These are phyloP conservation scores for Loripinus fragilis DNA, from an alignment of 2,888 invertebrate species.

Conservation along the genomic window DNA sequence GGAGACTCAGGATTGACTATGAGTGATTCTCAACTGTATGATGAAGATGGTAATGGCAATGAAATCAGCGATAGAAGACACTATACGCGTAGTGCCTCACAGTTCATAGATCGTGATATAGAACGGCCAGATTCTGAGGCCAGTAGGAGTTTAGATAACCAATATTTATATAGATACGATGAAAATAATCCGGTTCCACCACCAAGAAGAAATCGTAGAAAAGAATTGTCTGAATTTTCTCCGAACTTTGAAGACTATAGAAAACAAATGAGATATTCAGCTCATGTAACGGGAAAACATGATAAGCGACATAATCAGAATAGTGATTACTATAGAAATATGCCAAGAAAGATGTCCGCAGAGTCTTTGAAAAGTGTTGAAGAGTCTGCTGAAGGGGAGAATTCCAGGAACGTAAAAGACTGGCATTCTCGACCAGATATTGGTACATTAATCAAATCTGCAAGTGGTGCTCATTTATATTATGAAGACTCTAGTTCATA, in stretches of 20 bases:
- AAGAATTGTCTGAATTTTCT: conserved; percentile 39
- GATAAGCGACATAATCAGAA: conserved; percentile 33
- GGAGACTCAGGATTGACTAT: conserved; percentile 93
- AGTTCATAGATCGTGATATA: conserved; percentile 52
- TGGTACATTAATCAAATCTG: conserved; percentile 73
- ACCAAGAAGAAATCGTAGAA: conserved; percentile 58
- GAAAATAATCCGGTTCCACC: conserved; percentile 71
- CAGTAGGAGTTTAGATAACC: conserved; percentile 61
- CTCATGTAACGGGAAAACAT: conserved; percentile 36
- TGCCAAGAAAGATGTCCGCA: conserved; percentile 54
- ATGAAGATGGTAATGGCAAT: conserved; percentile 70
- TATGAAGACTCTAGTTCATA: conserved; percentile 58
- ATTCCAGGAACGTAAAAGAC: conserved; percentile 42
- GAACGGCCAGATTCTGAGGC: conserved; percentile 40
- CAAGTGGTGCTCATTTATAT: conserved; percentile 78
- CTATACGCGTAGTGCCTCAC: conserved; percentile 60
- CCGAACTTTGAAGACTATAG: conserved; percentile 57
- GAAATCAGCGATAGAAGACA: conserved; percentile 51
- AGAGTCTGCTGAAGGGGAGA: conserved; percentile 61
- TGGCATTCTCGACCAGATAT: conserved; percentile 29
- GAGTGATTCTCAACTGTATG: conserved; percentile 93
- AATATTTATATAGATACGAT: conserved; percentile 47
- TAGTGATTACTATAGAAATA: conserved; percentile 32
- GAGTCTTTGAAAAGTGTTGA: conserved; percentile 73
- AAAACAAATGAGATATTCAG: conserved; percentile 36